Conservation (phyloP, 2,888 invertebrate species). For the Bombylius discolor region DNA sequence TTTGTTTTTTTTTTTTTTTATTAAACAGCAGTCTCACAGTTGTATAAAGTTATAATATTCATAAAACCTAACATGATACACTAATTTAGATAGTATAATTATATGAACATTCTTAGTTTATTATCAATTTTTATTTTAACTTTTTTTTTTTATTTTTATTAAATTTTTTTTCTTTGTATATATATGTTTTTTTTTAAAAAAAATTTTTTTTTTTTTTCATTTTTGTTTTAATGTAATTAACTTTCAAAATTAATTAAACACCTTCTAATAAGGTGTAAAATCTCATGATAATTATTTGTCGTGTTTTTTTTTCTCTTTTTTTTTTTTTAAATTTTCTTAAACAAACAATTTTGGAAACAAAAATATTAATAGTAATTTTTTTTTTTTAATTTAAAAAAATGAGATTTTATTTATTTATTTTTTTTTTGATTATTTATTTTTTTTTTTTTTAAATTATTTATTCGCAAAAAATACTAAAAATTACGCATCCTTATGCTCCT, state of each 20-base stretch:
- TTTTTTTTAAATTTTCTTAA: no score
- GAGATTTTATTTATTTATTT: background rate
- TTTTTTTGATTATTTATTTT: background rate
- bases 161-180: background rate
- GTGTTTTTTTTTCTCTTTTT: no score
- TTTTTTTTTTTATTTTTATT: background rate
- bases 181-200: background rate
- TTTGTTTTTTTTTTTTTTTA: background rate
- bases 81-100: background rate
- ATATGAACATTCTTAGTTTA: no score
- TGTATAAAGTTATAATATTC: background rate
- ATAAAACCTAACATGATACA: background rate
- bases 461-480: slow-evolving; percentile 17
- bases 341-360: no score
- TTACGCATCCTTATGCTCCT: slow-evolving; percentile 34
- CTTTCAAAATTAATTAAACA: background rate
- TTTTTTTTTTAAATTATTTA: background rate
- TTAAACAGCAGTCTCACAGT: slow-evolving; percentile 14
- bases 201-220: no score
- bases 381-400: background rate
- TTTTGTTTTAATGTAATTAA: background rate
- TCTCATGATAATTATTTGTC: no score
- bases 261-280: no score
- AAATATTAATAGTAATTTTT: no score
- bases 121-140: no score